These are phyloP conservation scores for Phengaris alcon DNA, from an alignment of 2,888 invertebrate genomes.

Conservation along the genomic window DNA sequence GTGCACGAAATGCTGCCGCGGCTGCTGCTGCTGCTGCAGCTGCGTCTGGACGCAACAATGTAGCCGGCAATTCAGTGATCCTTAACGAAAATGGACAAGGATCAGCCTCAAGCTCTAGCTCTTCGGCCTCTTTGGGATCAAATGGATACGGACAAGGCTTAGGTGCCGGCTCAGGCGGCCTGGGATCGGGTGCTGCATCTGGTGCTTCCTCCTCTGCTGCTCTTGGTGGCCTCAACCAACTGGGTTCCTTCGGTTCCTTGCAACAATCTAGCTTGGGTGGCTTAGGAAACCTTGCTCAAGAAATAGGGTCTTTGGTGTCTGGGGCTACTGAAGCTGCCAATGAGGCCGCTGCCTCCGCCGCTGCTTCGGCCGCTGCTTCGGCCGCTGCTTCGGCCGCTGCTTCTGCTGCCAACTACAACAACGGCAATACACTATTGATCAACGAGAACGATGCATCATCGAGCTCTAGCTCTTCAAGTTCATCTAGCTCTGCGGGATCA, in stretches of 20 bases:
- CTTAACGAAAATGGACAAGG: neutral
- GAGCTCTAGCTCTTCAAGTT: neutral
- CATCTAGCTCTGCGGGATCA: slow-evolving; percentile 19
- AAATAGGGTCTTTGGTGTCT: too few species aligned
- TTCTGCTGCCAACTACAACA: neutral
- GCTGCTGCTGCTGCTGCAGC: too few species aligned
- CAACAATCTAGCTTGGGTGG: too few species aligned
- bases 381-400: neutral
- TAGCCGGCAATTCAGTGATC: too few species aligned
- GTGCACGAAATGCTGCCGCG: too few species aligned
- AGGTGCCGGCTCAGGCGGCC: neutral
- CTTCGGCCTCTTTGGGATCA: too few species aligned
- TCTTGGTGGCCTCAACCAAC: neutral
- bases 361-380: slow-evolving; percentile 16
- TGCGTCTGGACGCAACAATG: too few species aligned
- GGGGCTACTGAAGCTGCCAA: too few species aligned
- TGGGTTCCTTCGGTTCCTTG: neutral
- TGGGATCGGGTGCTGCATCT: neutral
- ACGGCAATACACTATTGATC: neutral
- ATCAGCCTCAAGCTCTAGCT: too few species aligned
- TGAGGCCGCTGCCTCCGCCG: too few species aligned
- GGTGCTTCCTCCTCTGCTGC: slow-evolving; percentile 32
- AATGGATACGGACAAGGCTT: neutral
- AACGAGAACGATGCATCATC: slow-evolving; percentile 11
- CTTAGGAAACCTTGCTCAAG: neutral